These are phyloP conservation scores for Gryllus bimaculatus DNA, from an alignment of 1,140 invertebrate species.

Conservation along the genomic window DNA sequence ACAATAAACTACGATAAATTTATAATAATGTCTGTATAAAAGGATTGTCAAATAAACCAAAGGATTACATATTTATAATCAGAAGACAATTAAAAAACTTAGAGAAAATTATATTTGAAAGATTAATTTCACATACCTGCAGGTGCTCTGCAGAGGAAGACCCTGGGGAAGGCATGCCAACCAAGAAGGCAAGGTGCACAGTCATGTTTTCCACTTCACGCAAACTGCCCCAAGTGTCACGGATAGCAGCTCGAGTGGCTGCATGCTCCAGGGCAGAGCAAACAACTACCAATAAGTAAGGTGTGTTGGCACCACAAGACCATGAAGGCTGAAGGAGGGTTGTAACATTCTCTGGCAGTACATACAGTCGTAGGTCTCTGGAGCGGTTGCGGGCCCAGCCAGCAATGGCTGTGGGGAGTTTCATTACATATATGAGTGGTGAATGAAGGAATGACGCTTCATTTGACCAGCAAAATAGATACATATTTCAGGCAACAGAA, in stretches of 20 bases:
- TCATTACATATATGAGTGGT: no score
- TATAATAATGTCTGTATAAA: no score
- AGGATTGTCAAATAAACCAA: no score
- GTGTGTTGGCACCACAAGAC: constrained; percentile 41
- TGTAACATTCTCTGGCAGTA: constrained; percentile 58
- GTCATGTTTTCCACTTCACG: constrained; percentile 31
- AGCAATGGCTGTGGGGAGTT: constrained; percentile 35
- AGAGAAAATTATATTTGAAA: not conserved
- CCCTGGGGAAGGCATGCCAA: constrained; percentile 42
- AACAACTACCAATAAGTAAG: constrained; percentile 61
- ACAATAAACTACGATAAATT: no score
- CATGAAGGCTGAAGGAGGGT: constrained; percentile 49
- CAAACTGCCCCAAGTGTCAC: constrained; percentile 63
- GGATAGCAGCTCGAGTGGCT: constrained; percentile 54
- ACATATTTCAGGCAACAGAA: no score
- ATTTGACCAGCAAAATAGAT: no score
- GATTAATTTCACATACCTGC: constrained; percentile 24
- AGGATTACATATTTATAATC: no score
- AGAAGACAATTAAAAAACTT: no score
- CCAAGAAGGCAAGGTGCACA: constrained; percentile 44
- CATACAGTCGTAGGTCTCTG: constrained; percentile 56
- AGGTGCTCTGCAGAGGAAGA: constrained; percentile 17
- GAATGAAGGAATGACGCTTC: no score
- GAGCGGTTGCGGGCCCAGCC: constrained; percentile 66
- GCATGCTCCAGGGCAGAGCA: constrained; percentile 61